Base-by-base conservation (phyloP, 2,113 vertebrate species). In the Aspidoscelis tigris region DNA sequence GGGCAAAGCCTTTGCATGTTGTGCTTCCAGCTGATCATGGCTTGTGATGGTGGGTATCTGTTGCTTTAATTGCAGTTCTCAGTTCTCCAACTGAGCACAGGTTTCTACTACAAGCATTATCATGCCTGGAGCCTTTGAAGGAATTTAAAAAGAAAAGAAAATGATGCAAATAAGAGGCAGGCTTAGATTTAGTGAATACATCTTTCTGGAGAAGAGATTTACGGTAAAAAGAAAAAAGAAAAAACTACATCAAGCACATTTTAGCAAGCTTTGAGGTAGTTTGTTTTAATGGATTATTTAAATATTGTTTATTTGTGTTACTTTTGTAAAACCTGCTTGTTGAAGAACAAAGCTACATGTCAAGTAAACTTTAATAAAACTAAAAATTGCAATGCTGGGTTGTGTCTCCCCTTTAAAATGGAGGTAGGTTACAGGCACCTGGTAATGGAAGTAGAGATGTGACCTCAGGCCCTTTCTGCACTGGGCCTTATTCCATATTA, bases 121-220 rank as follows among this genome's bases (percentile, higher is more conserved):
- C 11, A 4, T 76, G 22, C 72, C 18, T 16, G 76, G 74, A 88
- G 20, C 47, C 78, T 65, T 85, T 44, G 41, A 20, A 89, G 69
- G 50, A 81, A 72, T 0, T 0, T 55, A 70, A 39, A 18, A 41
- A 70, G 22, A 12, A 14, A 2, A 10, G 33, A 11, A 4, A 55
- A 77, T 58, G 69, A 33, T 9, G 22, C 68, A 26, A 81, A 73
- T 73, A 70, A 81, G 72, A 43, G 70, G 50, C 80, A 64, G 33
- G 69, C 22, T 50, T 69, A 33, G n/a, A n/a, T 6, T 68, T 24
- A 47, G 66, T 71, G 39, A 78, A 43, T 75, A 64, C 8, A 39
- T 44, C 69, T 33, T 76, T 78, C 65, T 83, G 20, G 3, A 64
- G 11, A 20, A 50, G 16, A 0, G 20, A 6, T n/a, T 0, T 8